Evolutionary conservation across 2,113 vertebrate genomes (phyloP).

Genomic region (Crocuta crocuta): DNA sequence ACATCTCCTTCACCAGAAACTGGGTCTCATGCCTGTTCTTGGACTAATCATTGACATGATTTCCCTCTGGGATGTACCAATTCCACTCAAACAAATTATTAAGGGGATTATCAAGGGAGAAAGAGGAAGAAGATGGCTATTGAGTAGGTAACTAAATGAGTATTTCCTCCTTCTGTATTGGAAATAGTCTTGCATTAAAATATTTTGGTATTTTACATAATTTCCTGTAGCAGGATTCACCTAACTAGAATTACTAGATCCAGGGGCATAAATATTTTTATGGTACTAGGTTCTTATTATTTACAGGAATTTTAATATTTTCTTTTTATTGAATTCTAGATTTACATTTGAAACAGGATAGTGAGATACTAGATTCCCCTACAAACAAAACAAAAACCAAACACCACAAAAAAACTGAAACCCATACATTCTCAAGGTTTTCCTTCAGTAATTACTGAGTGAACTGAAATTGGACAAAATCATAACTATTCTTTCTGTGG

Average conservation of each 20-base stretch:
- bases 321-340: conserved; percentile 30
- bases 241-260: conserved; percentile 26
- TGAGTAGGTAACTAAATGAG: not conserved
- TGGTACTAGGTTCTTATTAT: not conserved
- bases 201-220: conserved; percentile 37
- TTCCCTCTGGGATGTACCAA: not conserved
- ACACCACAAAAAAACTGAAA: not conserved
- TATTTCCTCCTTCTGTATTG: not conserved
- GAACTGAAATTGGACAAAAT: not conserved
- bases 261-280: conserved; percentile 40
- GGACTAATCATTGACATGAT: not conserved
- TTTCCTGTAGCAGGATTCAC: conserved; percentile 45
- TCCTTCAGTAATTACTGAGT: conserved; percentile 37
- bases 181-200: conserved; percentile 13
- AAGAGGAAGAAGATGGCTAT: not conserved
- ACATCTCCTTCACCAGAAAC: not conserved
- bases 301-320: conserved; percentile 31
- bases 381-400: conserved; percentile 38
- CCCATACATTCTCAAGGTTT: not conserved
- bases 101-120: not conserved
- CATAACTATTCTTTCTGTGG: not conserved
- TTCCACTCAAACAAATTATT: not conserved
- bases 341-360: conserved; percentile 47
- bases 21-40: not conserved
- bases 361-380: not conserved